A percentile compares a stretch with the other conserved stretches of the same genome.
Conservation (phyloP, 2,113 vertebrate species). For the Odobenus rosmarus region DNA sequence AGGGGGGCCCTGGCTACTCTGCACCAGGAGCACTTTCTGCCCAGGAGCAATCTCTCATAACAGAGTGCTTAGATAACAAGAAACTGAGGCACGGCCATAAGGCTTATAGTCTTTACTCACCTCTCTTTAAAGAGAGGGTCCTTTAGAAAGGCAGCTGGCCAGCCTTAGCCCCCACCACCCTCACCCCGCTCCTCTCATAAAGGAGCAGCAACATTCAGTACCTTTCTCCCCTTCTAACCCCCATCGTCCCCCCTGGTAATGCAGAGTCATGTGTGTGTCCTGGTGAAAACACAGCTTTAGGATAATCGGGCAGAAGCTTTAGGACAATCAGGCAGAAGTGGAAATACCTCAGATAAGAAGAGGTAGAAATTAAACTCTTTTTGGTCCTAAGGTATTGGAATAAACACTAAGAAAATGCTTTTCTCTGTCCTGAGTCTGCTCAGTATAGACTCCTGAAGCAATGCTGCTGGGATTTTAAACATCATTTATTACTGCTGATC, state of each 20-base stretch:
- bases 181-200: background rate
- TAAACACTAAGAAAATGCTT: background rate
- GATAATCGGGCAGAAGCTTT: background rate
- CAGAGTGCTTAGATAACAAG: background rate
- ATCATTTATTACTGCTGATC: background rate
- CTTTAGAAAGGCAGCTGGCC: background rate
- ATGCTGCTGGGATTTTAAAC: background rate
- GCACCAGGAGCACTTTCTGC: background rate
- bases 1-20: background rate
- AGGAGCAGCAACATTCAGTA: background rate
- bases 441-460: background rate
- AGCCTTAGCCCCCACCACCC: background rate
- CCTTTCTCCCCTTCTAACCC: background rate
- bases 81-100: background rate
- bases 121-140: background rate
- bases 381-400: background rate
- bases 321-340: background rate
- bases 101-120: background rate
- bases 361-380: background rate
- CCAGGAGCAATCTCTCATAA: background rate
- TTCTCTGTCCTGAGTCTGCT: background rate
- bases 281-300: background rate
- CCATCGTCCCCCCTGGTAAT: background rate
- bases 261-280: background rate
- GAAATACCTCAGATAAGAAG: background rate